A percentile compares a stretch with the other conserved stretches of the same genome.
Conservation (phyloP, 1,140 invertebrate species). For the Drosophila kepulauana region DNA sequence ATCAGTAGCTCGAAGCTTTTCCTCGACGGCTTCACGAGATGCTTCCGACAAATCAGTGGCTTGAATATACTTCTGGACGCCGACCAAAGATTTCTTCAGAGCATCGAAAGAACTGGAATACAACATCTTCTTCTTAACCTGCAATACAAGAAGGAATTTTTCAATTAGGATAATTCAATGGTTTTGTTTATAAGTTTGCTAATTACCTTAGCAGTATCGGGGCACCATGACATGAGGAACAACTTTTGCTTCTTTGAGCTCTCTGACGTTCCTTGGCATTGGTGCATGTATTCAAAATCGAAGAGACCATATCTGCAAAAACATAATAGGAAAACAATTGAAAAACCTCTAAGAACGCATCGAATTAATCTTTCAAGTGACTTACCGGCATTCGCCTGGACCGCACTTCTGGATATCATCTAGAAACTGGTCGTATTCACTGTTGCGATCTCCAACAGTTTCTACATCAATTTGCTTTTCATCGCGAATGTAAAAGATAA, state of each 20-base stretch:
- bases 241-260: conserved; percentile 97
- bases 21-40: conserved; percentile 95
- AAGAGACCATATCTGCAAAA: conserved; percentile 92
- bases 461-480: conserved; percentile 97
- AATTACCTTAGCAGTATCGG: conserved; percentile 93
- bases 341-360: not conserved
- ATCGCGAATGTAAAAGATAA: conserved; percentile 97
- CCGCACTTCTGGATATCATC: conserved; percentile 95
- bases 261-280: conserved; percentile 97
- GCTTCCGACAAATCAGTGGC: conserved; percentile 96
- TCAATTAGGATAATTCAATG: not conserved
- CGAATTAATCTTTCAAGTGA: not conserved
- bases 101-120: conserved; percentile 99
- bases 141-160: not conserved
- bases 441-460: conserved; percentile 93
- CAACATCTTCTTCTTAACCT: conserved; percentile 99
- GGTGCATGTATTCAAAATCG: conserved; percentile 98
- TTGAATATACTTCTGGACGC: conserved; percentile 98
- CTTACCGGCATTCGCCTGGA: conserved; percentile 93
- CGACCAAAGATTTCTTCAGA: conserved; percentile 97
- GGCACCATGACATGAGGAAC: conserved; percentile 98
- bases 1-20: conserved; percentile 96
- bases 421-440: conserved; percentile 95
- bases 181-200: not conserved
- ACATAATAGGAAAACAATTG: not conserved